Conservation (phyloP, 1,140 invertebrate genomes). For the Apocrypta bakeri region DNA sequence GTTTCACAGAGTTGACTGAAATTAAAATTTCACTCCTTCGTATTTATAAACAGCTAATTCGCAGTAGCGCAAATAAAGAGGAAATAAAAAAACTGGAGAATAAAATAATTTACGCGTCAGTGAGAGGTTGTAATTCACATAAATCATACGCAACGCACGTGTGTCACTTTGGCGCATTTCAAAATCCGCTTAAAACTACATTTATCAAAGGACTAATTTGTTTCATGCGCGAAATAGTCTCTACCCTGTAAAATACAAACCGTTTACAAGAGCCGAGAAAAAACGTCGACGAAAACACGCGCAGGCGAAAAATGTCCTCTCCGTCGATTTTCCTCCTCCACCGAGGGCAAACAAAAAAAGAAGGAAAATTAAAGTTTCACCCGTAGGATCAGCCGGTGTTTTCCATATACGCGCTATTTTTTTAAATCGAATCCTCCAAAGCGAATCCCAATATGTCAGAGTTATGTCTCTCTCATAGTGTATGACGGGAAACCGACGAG, state of each 20-base stretch:
- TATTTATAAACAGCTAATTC: background rate
- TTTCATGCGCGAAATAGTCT: background rate
- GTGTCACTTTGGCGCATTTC: slow-evolving; percentile 2
- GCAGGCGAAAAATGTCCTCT: background rate
- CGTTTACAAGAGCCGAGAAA: slow-evolving; percentile 1
- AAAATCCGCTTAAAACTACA: slow-evolving; percentile 9
- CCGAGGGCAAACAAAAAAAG: background rate
- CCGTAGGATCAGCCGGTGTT: slow-evolving; percentile 29
- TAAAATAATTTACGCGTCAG: background rate
- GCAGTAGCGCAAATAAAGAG: background rate
- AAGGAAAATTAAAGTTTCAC: slow-evolving; percentile 6
- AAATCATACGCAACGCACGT: background rate
- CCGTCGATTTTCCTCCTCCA: background rate
- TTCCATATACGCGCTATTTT: slow-evolving; percentile 20
- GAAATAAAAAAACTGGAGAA: background rate
- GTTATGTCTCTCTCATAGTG: slow-evolving; percentile 23
- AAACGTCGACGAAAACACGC: background rate
- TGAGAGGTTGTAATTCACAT: background rate
- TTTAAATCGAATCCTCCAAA: slow-evolving; percentile 40
- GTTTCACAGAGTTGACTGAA: background rate
- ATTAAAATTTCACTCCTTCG: background rate
- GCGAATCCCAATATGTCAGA: slow-evolving; percentile 38
- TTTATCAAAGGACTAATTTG: background rate
- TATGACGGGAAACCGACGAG: slow-evolving; percentile 53
- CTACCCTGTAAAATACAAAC: background rate